Base-by-base conservation (phyloP, 2,888 invertebrate genomes). In the Himalopsyche tibetana region DNA sequence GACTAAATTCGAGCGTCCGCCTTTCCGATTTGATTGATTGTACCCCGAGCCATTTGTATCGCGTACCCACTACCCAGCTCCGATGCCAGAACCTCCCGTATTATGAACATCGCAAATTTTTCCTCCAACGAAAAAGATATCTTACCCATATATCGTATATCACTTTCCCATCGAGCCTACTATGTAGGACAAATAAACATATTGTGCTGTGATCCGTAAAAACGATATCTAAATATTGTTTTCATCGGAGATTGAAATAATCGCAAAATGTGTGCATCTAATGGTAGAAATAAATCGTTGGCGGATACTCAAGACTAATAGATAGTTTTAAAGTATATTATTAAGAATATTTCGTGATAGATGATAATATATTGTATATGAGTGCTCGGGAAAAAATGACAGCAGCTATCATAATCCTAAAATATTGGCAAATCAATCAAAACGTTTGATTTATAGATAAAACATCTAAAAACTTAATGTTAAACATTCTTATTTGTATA, bases 1-100 rank as follows among this genome's bases (percentile, higher is more conserved):
- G 74, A 74, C 74, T 38, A 74, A 74, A 74, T 36, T 74, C 74
- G 15, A 74, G 74, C 74, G 74, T 74, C 74, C 74, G 74, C 36
- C 74, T 74, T 74, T 36, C 74, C 74, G 74, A 74, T 74, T 74
- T 74, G 74, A 74, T 74, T 74, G 74, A 74, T 74, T 74, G 74
- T 74, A 74, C 74, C 74, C 38, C 36, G 74, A 36, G 36, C 12
- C 74, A 74, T 74, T 74, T 74, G 74, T 74, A 74, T 74, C 74
- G 74, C 19, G 74, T 38, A 38, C 36, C 36, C 28, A 12, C 38
- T 38, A 8, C 36, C 36, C 28, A 12, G 74, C 74, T 36, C 38
- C 74, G 36, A 28, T 74, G 74, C 28, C 15, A 36, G 36, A 36
- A 63, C 15, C 36, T 12, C 36, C 74, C 74, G 36, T 74, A 74